Conservation (phyloP, 2,888 invertebrate species). For the Apotomis betuletana region DNA sequence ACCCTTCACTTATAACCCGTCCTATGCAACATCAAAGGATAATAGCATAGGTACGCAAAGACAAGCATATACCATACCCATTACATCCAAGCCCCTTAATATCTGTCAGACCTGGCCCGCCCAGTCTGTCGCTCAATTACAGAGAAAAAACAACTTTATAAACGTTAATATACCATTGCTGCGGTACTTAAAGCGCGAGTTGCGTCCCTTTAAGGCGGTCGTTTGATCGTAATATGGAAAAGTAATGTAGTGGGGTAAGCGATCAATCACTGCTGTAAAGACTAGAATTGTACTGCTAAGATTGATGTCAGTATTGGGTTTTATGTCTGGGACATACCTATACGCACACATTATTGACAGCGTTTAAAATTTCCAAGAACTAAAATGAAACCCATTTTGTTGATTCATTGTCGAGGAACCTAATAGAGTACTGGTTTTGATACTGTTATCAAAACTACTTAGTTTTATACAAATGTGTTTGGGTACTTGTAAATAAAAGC, state of each 20-base stretch:
- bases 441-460: too few relatives aligned
- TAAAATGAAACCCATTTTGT: too few relatives aligned
- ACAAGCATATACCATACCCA: constrained; percentile 17
- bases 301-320: too few relatives aligned
- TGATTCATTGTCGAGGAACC: too few relatives aligned
- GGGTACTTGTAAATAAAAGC: too few relatives aligned
- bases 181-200: not conserved
- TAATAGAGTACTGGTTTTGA: too few relatives aligned
- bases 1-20: not conserved
- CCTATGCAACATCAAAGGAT: not conserved
- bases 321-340: too few relatives aligned
- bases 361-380: too few relatives aligned
- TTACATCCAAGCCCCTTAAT: constrained; percentile 65
- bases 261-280: not conserved
- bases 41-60: not conserved
- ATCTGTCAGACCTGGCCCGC: constrained; percentile 70
- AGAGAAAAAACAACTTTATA: constrained; percentile 9
- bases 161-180: not conserved
- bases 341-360: too few relatives aligned
- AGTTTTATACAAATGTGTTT: too few relatives aligned
- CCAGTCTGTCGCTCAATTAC: constrained; percentile 62
- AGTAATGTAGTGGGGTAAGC: constrained; percentile 12
- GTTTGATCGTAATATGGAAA: constrained; percentile 6
- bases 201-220: not conserved
- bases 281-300: not conserved